Base-by-base conservation (phyloP, 2,113 vertebrate species). In the Eira barbara region DNA sequence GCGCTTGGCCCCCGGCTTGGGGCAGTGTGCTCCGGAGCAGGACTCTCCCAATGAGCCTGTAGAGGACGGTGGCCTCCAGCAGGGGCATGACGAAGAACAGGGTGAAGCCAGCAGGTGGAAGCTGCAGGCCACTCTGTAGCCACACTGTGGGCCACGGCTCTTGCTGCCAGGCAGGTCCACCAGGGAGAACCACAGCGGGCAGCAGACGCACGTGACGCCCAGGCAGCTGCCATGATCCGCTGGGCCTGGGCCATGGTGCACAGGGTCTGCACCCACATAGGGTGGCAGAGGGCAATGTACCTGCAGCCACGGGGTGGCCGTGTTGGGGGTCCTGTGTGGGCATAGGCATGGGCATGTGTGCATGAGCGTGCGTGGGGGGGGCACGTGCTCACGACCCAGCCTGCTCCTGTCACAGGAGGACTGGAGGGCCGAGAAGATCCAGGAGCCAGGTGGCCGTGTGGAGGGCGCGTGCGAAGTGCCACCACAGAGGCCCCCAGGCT, bases 101-200 rank as follows among this genome's bases (percentile, higher is more conserved):
- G 78, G 99, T 59, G 4, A 99, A 99, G 98, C 99, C 1, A 99
- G 98, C 95, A 99, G 98, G 98, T 99, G 99, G 98, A 99, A 99
- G 93, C 99, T 98, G 23, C 98, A 98, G 23, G 99, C 99, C 89
- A 99, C 99, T 57, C 97, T 98, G 98, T 99, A 99, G 79, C 99
- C 98, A 1, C 99, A 99, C 97, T 55, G 17, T 55, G 52, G 15
- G 52, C 52, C 5, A 0, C 1, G 52, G 17, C 52, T 55, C 52
- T 55, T 5, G 52, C 52, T 17, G 17, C 52, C 52, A 55, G 52
- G 52, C 93, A 99, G 99, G 96, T 99, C 99, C 84, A 99, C 99
- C 97, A 99, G 98, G 98, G 99, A 99, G 90, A 99, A 99, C 99
- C 99, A 99, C 63, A 99, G 95, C 98, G 98, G 98, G 98, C 99